Conservation (phyloP, 2,113 vertebrate species). For the Ivindomyrus marchei region DNA sequence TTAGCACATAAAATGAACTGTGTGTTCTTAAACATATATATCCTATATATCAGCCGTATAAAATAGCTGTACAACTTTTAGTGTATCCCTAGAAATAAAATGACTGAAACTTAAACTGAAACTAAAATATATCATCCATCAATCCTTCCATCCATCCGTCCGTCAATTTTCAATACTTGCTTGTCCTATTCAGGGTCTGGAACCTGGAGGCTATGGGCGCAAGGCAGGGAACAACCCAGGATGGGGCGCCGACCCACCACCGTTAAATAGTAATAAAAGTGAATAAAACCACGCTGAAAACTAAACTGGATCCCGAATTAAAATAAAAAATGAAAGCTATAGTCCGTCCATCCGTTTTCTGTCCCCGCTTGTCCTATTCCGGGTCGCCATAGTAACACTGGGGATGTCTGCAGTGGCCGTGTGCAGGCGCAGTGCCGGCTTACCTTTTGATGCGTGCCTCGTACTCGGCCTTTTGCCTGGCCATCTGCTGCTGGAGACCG, state of each 20-base stretch:
- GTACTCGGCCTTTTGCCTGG: slow-evolving; percentile 58
- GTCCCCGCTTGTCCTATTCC: not conserved
- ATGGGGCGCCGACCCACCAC: not conserved
- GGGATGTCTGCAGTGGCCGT: not conserved
- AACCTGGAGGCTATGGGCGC: not conserved
- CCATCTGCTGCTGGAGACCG: slow-evolving; percentile 58
- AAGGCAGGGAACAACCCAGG: not conserved
- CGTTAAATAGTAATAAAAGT: not conserved
- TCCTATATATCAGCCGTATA: too few relatives aligned
- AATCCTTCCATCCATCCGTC: not conserved
- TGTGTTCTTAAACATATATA: too few relatives aligned
- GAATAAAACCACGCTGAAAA: not conserved
- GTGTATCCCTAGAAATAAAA: too few relatives aligned
- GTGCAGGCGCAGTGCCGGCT: slow-evolving; percentile 16
- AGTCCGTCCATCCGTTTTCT: not conserved
- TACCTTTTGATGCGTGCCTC: slow-evolving; percentile 61
- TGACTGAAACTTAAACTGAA: not conserved
- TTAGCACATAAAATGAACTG: not conserved
- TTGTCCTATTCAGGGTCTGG: not conserved
- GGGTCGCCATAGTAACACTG: not conserved
- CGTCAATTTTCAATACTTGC: not conserved
- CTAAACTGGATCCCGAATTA: not conserved
- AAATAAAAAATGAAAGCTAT: not conserved
- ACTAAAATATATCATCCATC: not conserved
- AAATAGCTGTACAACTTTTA: not conserved